Percentiles rank a stretch among this genome's conserved stretches.
These are phyloP conservation scores for Drosophila guanche DNA, from an alignment of 1,140 invertebrate species.

Conservation along the genomic window DNA sequence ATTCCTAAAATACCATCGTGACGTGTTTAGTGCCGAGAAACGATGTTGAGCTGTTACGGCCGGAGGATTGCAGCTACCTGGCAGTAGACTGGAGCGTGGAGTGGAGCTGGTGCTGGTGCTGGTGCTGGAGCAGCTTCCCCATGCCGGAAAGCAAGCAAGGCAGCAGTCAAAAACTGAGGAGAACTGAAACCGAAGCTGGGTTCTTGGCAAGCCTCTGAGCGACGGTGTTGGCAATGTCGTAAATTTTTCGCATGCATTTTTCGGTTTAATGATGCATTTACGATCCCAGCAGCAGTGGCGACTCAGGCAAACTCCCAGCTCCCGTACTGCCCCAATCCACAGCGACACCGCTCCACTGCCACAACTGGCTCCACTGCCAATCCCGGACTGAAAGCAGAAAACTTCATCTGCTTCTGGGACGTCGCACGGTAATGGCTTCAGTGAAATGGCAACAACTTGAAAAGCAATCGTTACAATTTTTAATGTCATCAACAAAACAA, in stretches of 20 bases:
- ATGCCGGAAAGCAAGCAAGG: constrained; percentile 10
- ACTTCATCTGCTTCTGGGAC: constrained; percentile 25
- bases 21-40: constrained; percentile 54
- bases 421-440: constrained; percentile 46
- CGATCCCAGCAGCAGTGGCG: constrained; percentile 74
- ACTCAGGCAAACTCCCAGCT: constrained; percentile 36
- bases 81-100: neutral
- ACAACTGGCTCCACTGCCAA: neutral
- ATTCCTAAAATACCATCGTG: constrained; percentile 51
- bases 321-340: constrained; percentile 10
- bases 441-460: constrained; percentile 73
- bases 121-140: constrained; percentile 8
- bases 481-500: constrained; percentile 76
- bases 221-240: constrained; percentile 77
- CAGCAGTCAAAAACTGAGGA: constrained; percentile 1
- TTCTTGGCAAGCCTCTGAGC: constrained; percentile 49
- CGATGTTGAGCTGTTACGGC: constrained; percentile 36
- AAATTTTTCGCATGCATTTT: constrained; percentile 83
- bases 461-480: constrained; percentile 81
- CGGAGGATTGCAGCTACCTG: constrained; percentile 41
- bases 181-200: constrained; percentile 7
- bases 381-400: constrained; percentile 1
- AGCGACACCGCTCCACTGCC: neutral
- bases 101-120: too few relatives aligned
- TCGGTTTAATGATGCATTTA: constrained; percentile 83